phyloP scores from a whole-genome alignment of 2,888 invertebrate genomes.

The Kuschelorhynchus macadamiae region DNA sequence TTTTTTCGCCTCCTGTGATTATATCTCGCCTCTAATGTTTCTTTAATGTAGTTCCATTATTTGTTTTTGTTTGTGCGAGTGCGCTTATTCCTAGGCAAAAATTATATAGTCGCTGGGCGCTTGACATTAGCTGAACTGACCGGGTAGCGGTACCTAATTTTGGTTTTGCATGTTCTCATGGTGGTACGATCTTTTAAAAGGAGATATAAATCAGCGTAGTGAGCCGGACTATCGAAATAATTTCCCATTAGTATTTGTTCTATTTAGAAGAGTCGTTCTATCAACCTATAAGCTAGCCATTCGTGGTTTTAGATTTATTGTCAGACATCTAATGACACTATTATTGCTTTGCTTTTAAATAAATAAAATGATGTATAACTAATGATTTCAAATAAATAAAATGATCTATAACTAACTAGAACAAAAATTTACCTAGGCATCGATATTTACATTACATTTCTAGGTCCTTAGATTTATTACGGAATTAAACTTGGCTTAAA shows the following conservation, averaged over 20 bases:
- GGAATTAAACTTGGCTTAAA: no score
- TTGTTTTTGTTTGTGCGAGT: slow-evolving; percentile 36
- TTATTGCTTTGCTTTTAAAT: no score
- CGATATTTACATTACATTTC: no score
- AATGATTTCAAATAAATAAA: no score
- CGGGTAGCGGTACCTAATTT: slow-evolving; percentile 33
- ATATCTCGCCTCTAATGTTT: slow-evolving; percentile 14
- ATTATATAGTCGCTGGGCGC: slow-evolving; percentile 16
- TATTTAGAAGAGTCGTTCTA: no score
- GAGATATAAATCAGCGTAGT: not conserved
- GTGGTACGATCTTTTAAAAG: slow-evolving; percentile 10
- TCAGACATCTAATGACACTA: no score
- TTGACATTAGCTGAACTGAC: slow-evolving; percentile 15
- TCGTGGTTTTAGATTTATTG: no score
- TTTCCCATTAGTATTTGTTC: not conserved
- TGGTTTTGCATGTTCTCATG: slow-evolving; percentile 28
- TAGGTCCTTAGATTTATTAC: no score
- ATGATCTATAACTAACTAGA: no score
- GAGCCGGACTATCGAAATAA: not conserved
- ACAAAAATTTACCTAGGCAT: no score
- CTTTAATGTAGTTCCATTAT: slow-evolving; percentile 29
- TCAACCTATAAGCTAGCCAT: no score
- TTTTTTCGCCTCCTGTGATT: slow-evolving; percentile 15
- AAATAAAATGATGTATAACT: no score
- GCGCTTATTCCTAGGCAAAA: slow-evolving; percentile 3